Base-by-base conservation (phyloP, 2,797 vertebrate genomes). In the Sebastes vulpes region DNA sequence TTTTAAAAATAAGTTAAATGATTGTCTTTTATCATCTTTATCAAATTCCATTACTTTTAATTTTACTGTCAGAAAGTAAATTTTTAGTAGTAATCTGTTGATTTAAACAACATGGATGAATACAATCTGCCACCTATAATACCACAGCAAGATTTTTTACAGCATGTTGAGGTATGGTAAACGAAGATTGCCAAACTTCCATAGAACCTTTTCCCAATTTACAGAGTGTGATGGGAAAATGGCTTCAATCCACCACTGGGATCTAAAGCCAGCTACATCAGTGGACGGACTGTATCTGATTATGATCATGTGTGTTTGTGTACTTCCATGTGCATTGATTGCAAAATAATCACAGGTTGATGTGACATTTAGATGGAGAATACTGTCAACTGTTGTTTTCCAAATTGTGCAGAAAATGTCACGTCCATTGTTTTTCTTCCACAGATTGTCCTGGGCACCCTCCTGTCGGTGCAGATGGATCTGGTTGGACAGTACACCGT, bases 391-490 rank as follows among this genome's bases (percentile, higher is more conserved):
- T 54, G 25, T 42, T 72, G 38, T 82, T 79, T 68, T 79, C 56
- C 50, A 80, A 80, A 42, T 25, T 74, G 48, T 46, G 29, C 35
- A 63, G 63, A 81, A 84, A 87, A 79, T 82, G 52, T 81, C 42
- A 52, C 10, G 1, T 57, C 60, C 52, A 68, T 70, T 83, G 77
- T 53, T 66, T 76, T 69, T 81, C 59, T 77, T 59, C 59, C 63
- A 46, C 86, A 95, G 94, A 87, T 94, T 60, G 67, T 93, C 54
- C 56, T 92, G 79, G 79, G 72, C 77, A 90, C 91, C 76, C 14
- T 93, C 18, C 35, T 94, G 74, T 94, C 94, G 3, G 85, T 89
- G 60, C 91, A 94, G 89, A 84, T 95, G 88, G 93, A 95, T 61
- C 83, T 95, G 80, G 81, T 72, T 53, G 88, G 77, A 70, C 81